These are phyloP conservation scores for Pseudoips prasinana DNA, from an alignment of 2,888 invertebrate genomes.

Conservation along the genomic window DNA sequence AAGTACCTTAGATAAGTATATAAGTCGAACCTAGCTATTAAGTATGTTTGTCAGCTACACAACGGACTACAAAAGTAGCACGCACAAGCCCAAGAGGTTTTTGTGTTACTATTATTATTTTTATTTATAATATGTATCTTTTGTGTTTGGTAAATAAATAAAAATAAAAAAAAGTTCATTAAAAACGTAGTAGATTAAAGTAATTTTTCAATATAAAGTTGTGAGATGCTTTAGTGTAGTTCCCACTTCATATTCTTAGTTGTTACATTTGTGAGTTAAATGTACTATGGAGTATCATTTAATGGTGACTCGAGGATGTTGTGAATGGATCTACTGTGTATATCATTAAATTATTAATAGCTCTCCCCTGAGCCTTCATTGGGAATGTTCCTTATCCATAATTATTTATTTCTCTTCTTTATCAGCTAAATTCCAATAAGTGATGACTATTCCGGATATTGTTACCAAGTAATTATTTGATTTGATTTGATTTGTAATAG, in stretches of 20 bases:
- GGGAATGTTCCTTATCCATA: slow-evolving; percentile 42
- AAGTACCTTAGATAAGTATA: too few relatives aligned
- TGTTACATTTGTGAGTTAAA: slow-evolving; percentile 43
- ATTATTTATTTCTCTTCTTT: slow-evolving; percentile 35
- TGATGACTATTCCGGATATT: slow-evolving; percentile 26
- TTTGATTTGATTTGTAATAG: too few relatives aligned
- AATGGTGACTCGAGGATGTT: slow-evolving; percentile 51
- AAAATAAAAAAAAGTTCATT: too few relatives aligned
- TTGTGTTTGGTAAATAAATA: too few relatives aligned
- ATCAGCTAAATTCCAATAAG: slow-evolving; percentile 19
- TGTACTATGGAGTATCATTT: slow-evolving; percentile 38
- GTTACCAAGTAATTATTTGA: slow-evolving; percentile 55
- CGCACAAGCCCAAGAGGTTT: too few relatives aligned
- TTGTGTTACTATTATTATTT: too few relatives aligned
- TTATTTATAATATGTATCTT: too few relatives aligned
- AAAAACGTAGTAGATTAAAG: too few relatives aligned
- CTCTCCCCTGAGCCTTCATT: slow-evolving; percentile 46
- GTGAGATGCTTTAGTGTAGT: slow-evolving; percentile 41
- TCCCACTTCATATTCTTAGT: slow-evolving; percentile 31
- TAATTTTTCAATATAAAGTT: slow-evolving; percentile 43
- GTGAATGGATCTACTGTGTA: slow-evolving; percentile 62
- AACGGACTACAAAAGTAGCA: too few relatives aligned
- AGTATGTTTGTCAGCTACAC: too few relatives aligned
- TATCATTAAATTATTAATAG: slow-evolving; percentile 76
- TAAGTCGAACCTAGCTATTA: too few relatives aligned